These are phyloP conservation scores for Antrozous pallidus DNA, from an alignment of 2,797 vertebrate genomes.

Conservation along the genomic window DNA sequence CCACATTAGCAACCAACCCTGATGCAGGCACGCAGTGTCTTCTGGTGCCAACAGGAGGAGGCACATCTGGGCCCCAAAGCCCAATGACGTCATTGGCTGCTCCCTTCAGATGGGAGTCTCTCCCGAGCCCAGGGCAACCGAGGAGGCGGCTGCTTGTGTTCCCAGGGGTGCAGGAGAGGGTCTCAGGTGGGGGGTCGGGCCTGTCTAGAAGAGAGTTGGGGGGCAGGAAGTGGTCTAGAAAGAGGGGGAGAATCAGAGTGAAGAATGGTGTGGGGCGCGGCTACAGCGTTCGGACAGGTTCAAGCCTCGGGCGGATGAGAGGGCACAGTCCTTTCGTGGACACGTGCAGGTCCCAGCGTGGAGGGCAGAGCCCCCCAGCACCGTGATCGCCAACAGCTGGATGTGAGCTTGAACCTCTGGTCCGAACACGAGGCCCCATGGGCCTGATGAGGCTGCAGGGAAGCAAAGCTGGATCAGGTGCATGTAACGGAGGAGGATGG, in stretches of 20 bases:
- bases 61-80: not conserved
- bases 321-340: too few species aligned
- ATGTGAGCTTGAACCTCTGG: too few species aligned
- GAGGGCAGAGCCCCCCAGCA: too few species aligned
- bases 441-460: too few species aligned
- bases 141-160: not conserved
- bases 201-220: not conserved
- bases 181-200: not conserved
- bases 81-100: fast-evolving
- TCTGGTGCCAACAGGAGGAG: not conserved
- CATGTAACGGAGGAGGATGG: too few species aligned
- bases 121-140: not conserved
- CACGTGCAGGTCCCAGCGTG: too few species aligned
- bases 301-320: too few species aligned
- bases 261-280: too few species aligned
- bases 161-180: not conserved
- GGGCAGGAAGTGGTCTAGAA: not conserved
- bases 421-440: too few species aligned
- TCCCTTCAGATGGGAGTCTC: not conserved
- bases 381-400: too few species aligned
- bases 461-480: too few species aligned
- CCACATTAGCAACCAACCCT: not conserved
- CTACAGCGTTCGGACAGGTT: too few species aligned
- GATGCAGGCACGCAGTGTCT: fast-evolving
- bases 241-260: not conserved